Evolutionary conservation across 2,888 invertebrate genomes (phyloP).

Genomic region (Ormyrus nitidulus): DNA sequence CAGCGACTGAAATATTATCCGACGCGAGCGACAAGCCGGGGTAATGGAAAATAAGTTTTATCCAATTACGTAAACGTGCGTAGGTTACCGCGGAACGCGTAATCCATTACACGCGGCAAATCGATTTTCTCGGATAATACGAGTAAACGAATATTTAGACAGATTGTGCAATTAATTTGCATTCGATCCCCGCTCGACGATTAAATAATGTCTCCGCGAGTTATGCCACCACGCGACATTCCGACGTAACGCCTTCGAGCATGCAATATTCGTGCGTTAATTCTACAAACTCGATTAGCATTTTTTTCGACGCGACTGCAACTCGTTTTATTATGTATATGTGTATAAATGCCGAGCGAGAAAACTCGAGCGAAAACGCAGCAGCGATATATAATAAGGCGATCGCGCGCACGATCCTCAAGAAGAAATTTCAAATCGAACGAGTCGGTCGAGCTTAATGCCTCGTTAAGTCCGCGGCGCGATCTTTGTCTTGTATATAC

Average conservation of each 20-base stretch:
- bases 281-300: too few relatives aligned
- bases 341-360: too few relatives aligned
- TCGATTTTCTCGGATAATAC: neutral
- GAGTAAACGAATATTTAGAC: constrained; percentile 4
- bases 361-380: too few relatives aligned
- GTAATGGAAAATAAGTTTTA: neutral
- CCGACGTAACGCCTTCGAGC: too few relatives aligned
- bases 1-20: too few relatives aligned
- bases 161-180: constrained; percentile 34
- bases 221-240: too few relatives aligned
- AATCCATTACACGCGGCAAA: neutral
- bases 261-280: too few relatives aligned
- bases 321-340: too few relatives aligned
- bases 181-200: neutral
- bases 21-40: too few relatives aligned
- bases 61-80: constrained; percentile 18
- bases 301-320: too few relatives aligned
- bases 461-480: neutral
- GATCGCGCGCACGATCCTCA: too few relatives aligned
- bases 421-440: neutral
- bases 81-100: neutral
- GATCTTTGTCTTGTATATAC: neutral
- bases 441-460: neutral
- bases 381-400: too few relatives aligned
- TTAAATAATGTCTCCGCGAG: neutral